Percentiles rank a stretch among this genome's conserved stretches.
Conservation (phyloP, 2,888 invertebrate genomes). For the Thera obeliscata region DNA sequence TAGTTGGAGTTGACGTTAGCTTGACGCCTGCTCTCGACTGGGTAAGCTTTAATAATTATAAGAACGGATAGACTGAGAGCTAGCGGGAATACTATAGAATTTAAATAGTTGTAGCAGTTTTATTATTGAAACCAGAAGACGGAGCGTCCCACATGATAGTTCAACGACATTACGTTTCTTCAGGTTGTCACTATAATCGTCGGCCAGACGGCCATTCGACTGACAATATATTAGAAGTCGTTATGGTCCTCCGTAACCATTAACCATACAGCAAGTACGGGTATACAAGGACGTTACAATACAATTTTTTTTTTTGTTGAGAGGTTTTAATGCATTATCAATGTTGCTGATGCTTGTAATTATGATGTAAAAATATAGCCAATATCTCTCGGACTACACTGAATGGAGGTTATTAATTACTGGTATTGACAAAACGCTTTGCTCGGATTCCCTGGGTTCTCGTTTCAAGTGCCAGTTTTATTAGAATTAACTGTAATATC, state of each 20-base stretch:
- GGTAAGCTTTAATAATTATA: constrained; percentile 79
- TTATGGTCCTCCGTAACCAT: no score
- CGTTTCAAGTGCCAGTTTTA: constrained; percentile 60
- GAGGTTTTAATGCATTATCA: neutral
- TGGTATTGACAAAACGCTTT: constrained; percentile 74
- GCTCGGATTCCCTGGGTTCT: constrained; percentile 50
- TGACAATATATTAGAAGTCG: no score
- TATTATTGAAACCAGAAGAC: no score
- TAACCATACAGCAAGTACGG: no score
- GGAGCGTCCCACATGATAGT: no score
- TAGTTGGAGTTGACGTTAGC: constrained; percentile 80
- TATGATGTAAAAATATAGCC: neutral
- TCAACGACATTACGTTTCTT: no score
- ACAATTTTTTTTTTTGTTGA: no score
- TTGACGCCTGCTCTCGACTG: constrained; percentile 72
- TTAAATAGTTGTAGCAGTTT: no score
- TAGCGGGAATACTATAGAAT: neutral
- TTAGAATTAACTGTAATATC: constrained; percentile 52
- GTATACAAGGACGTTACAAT: no score
- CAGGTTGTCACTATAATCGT: no score
- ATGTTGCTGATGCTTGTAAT: neutral
- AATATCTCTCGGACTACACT: constrained; percentile 29
- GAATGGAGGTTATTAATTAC: constrained; percentile 75
- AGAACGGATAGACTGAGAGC: constrained; percentile 50
- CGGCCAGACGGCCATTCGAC: no score